Evolutionary conservation across 1,140 invertebrate genomes (phyloP), one percentile per base, ranked within the genome.

Genomic region (Pristionchus pacificus): DNA sequence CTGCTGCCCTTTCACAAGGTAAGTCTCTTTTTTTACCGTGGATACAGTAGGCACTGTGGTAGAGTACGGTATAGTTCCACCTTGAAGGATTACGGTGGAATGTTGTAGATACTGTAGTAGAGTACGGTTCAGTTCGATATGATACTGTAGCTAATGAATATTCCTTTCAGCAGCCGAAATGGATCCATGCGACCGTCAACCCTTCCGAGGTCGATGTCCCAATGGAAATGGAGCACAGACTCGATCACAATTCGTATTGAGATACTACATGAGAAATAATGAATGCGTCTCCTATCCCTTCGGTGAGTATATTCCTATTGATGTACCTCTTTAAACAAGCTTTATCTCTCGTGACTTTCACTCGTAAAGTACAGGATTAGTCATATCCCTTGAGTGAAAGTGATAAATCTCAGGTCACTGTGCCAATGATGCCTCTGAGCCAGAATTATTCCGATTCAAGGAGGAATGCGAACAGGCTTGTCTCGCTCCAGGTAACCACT

Each of bases 211-310:
- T 19, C 30, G 81, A 69, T 83, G 81, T 65, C 82, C 82, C 15
- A 64, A 72, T n/a, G 65, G 62, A 15, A 71, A 70, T 55, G 74
- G 74, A 24, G 75, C 71, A 24, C 82, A 71, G 33, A 81, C 65
- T 49, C 65, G 82, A 58, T 84, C 82, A 25, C 81, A 83, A 72
- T 83, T 83, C 69, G 81, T 83, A 10, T 68, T 83, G 10, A 67
- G 81, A 49, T 83, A 83, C 66, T 83, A 83, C 57, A 60, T 82
- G 29, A 74, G 81, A 24, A 79, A 72, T 68, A 78, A 79, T 25
- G 82, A 83, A 77, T 83, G 81, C 63, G 82, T 83, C 65, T 81
- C 79, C 27, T 83, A 83, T 68, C 81, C 81, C 32, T 83, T 79
- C 64, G 81, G 79, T 80, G 58, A 67, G 68, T 63, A 24, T n/a